Evolutionary conservation across 2,797 vertebrate species (phyloP).

Genomic region (Gallinago solitaria): DNA sequence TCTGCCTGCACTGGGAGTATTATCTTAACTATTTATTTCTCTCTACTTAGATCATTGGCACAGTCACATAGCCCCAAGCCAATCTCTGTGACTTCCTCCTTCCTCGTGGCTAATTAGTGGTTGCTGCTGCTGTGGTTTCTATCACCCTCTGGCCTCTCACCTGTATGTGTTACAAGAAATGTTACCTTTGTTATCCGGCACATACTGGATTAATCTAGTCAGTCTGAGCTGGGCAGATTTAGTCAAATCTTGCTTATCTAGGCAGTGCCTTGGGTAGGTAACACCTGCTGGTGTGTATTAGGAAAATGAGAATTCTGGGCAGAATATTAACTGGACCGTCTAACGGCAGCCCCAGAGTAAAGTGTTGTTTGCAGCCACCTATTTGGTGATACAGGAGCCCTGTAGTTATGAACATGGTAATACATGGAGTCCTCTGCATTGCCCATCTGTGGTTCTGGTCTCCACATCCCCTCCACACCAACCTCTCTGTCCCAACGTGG

Average conservation of each 20-base stretch:
- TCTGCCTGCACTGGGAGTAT: background rate
- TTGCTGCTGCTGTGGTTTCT: conserved; percentile 7
- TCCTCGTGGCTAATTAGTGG: background rate
- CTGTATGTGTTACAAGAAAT: background rate
- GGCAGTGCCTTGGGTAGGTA: background rate
- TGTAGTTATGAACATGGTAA: background rate
- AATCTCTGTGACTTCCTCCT: background rate
- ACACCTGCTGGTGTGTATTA: background rate
- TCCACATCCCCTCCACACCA: background rate
- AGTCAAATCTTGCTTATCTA: background rate
- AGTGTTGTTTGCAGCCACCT: background rate
- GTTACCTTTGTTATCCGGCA: background rate
- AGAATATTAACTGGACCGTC: background rate
- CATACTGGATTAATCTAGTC: background rate
- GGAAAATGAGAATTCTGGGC: background rate
- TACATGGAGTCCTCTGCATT: background rate
- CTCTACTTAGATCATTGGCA: background rate
- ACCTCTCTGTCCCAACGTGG: background rate
- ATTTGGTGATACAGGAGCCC: background rate
- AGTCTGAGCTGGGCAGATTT: background rate
- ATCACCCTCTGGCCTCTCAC: background rate
- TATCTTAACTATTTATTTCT: background rate
- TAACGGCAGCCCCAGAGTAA: background rate
- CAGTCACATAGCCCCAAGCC: background rate
- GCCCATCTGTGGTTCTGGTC: background rate